phyloP scores from a whole-genome alignment of 2,113 vertebrate species.

The Aptenodytes patagonicus region DNA sequence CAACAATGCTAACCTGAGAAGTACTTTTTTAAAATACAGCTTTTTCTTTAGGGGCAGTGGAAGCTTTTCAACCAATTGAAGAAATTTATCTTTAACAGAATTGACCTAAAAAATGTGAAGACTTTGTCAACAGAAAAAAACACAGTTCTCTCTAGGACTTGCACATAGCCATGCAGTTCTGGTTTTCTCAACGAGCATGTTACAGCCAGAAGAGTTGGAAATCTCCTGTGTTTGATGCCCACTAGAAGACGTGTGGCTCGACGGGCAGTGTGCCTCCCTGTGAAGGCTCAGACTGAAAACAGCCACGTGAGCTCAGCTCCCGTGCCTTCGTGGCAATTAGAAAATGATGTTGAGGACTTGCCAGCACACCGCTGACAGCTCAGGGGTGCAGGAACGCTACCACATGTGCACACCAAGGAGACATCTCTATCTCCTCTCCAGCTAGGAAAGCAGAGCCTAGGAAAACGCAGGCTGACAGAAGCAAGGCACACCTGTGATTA shows the following conservation, averaged over 20 bases:
- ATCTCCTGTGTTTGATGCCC: neutral
- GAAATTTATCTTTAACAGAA: neutral
- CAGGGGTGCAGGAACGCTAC: neutral
- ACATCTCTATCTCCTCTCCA: neutral
- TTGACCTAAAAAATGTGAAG: neutral
- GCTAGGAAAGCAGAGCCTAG: neutral
- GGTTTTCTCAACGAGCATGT: neutral
- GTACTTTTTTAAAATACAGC: neutral
- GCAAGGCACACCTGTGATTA: conserved; percentile 30
- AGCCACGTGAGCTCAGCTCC: neutral
- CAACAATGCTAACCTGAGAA: neutral
- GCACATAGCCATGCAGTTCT: neutral
- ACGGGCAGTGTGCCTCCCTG: fast-evolving
- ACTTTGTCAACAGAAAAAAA: neutral
- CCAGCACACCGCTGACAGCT: neutral
- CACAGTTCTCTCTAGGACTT: neutral
- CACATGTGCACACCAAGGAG: neutral
- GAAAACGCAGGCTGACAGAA: neutral
- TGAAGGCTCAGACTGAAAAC: neutral
- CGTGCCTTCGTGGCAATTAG: neutral
- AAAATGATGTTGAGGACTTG: neutral
- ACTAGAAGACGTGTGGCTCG: neutral
- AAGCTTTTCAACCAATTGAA: neutral
- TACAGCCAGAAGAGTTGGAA: neutral
- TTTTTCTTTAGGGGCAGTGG: neutral